A percentile compares a stretch with the other conserved stretches of the same genome.
Conservation (phyloP, 2,888 invertebrate genomes). For the Tenthredo scrophulariae region DNA sequence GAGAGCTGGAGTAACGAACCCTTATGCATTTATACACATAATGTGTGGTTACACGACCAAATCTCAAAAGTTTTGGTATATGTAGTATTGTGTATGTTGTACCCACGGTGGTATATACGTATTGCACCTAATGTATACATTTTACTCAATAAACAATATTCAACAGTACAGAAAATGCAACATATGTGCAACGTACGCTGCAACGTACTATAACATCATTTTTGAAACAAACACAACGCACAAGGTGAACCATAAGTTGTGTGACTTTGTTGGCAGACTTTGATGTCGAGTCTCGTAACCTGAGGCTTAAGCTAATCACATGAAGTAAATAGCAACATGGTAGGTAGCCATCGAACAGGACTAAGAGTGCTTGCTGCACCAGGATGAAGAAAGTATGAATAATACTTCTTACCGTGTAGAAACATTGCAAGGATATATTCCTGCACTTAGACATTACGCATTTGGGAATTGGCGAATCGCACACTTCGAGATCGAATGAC, state of each 20-base stretch:
- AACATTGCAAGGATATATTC: no score
- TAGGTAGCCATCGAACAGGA: background rate
- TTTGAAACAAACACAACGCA: background rate
- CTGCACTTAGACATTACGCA: no score
- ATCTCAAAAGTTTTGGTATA: background rate
- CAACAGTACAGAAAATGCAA: background rate
- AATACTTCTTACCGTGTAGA: background rate
- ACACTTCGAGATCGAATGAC: no score
- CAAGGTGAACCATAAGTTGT: background rate
- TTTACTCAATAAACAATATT: background rate
- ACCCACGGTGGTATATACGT: background rate
- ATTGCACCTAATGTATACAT: background rate
- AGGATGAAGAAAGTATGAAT: background rate
- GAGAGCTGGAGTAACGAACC: background rate
- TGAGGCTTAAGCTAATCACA: constrained; percentile 10
- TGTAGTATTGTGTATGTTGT: background rate
- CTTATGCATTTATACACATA: background rate
- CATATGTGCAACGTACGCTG: background rate
- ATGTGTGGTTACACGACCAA: background rate
- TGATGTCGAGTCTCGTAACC: constrained; percentile 11
- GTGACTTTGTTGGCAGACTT: background rate
- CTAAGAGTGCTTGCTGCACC: background rate
- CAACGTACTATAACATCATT: background rate
- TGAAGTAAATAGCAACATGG: constrained; percentile 15
- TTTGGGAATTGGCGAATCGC: no score